Evolutionary conservation across 2,797 vertebrate species (phyloP).

Genomic region (Sebastes trivittatus): DNA sequence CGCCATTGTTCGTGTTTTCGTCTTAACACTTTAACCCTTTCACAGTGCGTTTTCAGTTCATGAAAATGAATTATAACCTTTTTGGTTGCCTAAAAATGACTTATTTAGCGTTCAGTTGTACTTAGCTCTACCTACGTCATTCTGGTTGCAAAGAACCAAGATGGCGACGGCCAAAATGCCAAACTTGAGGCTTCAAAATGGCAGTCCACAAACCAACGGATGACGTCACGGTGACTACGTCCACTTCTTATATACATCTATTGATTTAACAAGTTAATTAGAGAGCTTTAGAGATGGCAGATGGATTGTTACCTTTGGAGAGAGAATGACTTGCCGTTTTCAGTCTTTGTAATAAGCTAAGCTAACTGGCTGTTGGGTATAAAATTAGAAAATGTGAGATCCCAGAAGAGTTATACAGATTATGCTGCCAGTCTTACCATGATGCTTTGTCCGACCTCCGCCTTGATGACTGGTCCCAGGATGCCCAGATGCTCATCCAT

Average conservation of each 20-base stretch:
- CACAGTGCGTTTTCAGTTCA: too few species aligned
- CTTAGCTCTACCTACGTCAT: too few species aligned
- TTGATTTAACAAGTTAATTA: neutral
- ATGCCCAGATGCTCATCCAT: constrained; percentile 92
- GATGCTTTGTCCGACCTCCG: constrained; percentile 92
- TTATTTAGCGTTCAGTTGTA: too few species aligned
- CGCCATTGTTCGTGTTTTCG: too few species aligned
- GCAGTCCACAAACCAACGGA: too few species aligned
- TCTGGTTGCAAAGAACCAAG: too few species aligned
- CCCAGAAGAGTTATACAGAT: neutral
- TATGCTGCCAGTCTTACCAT: constrained; percentile 79
- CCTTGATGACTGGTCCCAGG: constrained; percentile 93
- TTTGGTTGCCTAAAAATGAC: accelerated
- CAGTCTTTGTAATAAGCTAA: neutral
- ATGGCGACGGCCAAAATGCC: too few species aligned
- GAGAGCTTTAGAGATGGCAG: neutral
- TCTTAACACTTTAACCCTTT: accelerated
- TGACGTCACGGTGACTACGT: accelerated
- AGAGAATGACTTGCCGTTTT: neutral
- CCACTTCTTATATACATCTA: too few species aligned
- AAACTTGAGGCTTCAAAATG: too few species aligned
- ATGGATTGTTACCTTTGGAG: too few species aligned
- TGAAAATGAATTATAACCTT: too few species aligned
- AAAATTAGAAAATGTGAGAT: neutral
- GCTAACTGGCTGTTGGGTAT: neutral